Percentiles rank a stretch among this genome's conserved stretches.
These are phyloP conservation scores for Scortum barcoo DNA, from an alignment of 2,113 vertebrate species.

Conservation along the genomic window DNA sequence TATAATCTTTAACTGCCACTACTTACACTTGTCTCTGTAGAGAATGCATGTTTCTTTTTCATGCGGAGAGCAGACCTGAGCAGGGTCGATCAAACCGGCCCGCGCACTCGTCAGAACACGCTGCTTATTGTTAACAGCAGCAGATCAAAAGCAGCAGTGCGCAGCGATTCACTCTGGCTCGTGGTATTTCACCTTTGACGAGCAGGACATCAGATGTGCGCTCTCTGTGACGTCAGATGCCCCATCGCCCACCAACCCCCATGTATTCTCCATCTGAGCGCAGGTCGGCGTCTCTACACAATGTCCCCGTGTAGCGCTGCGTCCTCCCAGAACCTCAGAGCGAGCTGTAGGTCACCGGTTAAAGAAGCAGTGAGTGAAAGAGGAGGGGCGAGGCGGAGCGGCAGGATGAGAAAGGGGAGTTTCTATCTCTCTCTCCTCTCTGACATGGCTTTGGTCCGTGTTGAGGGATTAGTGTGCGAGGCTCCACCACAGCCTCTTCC, in stretches of 20 bases:
- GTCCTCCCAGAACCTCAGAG: slow-evolving; percentile 42
- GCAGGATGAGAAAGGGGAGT: slow-evolving; percentile 33
- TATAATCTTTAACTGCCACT: slow-evolving; percentile 38
- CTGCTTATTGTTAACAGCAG: slow-evolving; percentile 41
- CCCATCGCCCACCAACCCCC: slow-evolving; percentile 13
- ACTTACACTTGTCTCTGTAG: slow-evolving; percentile 26
- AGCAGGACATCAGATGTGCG: slow-evolving; percentile 62
- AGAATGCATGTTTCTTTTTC: slow-evolving; percentile 28
- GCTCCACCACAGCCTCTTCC: slow-evolving; percentile 57
- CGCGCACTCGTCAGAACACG: slow-evolving; percentile 7
- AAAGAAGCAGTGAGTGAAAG: slow-evolving; percentile 43
- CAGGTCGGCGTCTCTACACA: slow-evolving; percentile 46
- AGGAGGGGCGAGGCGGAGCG: slow-evolving; percentile 26
- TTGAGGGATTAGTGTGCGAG: slow-evolving; percentile 70
- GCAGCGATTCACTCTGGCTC: slow-evolving; percentile 47
- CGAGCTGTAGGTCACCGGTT: slow-evolving; percentile 47
- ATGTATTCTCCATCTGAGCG: slow-evolving; percentile 49
- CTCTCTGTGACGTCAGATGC: slow-evolving; percentile 77
- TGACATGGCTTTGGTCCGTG: slow-evolving; percentile 60
- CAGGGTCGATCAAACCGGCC: slow-evolving; percentile 33
- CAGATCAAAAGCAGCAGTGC: slow-evolving; percentile 53
- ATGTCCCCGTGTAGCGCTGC: slow-evolving; percentile 31
- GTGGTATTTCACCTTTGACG: slow-evolving; percentile 62
- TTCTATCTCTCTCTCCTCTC: slow-evolving; percentile 56
- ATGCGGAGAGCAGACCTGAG: slow-evolving; percentile 26